A percentile compares a stretch with the other conserved stretches of the same genome.
Evolutionary conservation across 2,797 vertebrate species (phyloP).

Genomic region (Sebastes flavidus): DNA sequence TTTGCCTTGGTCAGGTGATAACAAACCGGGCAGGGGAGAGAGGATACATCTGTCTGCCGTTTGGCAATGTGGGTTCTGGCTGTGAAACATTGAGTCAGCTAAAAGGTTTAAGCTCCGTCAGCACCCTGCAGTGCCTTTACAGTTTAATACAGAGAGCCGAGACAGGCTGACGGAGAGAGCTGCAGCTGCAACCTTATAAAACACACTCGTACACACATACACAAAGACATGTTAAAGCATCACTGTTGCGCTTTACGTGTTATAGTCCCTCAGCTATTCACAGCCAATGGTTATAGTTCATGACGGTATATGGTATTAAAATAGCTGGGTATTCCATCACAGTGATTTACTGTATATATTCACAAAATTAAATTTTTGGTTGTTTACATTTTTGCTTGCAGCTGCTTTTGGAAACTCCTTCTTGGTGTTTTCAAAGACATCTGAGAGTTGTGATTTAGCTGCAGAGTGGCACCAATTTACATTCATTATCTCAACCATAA

Average conservation of each 20-base stretch:
- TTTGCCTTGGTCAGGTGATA: constrained; percentile 71
- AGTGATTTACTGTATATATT: neutral
- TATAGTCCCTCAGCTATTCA: neutral
- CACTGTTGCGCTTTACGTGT: neutral
- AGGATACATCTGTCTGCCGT: constrained; percentile 70
- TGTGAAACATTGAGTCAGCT: constrained; percentile 80
- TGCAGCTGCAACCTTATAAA: constrained; percentile 51
- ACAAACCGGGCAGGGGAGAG: constrained; percentile 50
- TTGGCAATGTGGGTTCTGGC: constrained; percentile 56
- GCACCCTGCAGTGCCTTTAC: constrained; percentile 75
- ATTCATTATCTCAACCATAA: neutral
- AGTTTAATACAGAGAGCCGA: constrained; percentile 67
- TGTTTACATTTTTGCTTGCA: constrained; percentile 1
- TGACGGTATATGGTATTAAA: neutral
- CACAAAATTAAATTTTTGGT: neutral
- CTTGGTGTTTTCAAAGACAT: neutral
- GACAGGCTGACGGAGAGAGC: constrained; percentile 56
- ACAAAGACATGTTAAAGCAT: neutral
- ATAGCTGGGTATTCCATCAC: neutral
- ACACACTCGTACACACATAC: constrained; percentile 19
- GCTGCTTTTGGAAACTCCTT: neutral
- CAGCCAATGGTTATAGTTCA: neutral
- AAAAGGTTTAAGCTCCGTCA: constrained; percentile 76
- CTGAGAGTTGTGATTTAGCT: neutral
- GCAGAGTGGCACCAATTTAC: neutral